Evolutionary conservation across 2,888 invertebrate species (phyloP).

Genomic region (Perithous albicinctus): DNA sequence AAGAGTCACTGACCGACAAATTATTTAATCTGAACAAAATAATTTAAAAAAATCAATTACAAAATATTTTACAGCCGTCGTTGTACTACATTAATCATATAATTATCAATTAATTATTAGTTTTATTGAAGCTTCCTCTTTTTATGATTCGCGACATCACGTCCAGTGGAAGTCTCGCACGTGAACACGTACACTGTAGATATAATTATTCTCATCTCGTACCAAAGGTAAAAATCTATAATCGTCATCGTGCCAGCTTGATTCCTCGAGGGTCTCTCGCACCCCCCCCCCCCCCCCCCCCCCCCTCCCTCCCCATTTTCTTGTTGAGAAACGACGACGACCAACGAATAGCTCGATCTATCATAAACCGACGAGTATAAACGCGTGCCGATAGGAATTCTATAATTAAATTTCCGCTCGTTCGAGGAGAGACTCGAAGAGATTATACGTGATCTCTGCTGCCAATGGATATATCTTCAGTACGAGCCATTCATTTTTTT

Average conservation of each 20-base stretch:
- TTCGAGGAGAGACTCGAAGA: constrained; percentile 38
- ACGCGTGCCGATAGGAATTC: constrained; percentile 74
- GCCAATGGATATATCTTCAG: constrained; percentile 38
- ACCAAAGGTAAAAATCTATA: constrained; percentile 66
- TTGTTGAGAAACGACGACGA: constrained; percentile 51
- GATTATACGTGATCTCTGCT: constrained; percentile 40
- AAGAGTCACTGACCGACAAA: constrained; percentile 28
- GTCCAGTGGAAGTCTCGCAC: constrained; percentile 47
- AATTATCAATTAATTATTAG: background rate
- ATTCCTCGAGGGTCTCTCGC: constrained; percentile 19
- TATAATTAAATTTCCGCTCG: constrained; percentile 74
- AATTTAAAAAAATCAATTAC: no score
- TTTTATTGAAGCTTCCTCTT: constrained; percentile 2
- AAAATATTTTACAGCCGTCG: background rate
- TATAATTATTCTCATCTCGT: constrained; percentile 67
- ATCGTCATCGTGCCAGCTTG: constrained; percentile 47
- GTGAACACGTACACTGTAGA: constrained; percentile 50
- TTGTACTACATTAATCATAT: background rate
- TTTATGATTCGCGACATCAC: constrained; percentile 54
- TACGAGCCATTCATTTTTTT: constrained; percentile 33
- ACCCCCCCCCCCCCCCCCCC: background rate
- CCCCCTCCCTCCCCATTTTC: constrained; percentile 4
- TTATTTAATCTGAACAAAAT: background rate
- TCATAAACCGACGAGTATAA: constrained; percentile 72
- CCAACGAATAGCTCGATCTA: constrained; percentile 69